Evolutionary conservation across 2,888 invertebrate species (phyloP), one percentile per base, ranked within the genome.

Genomic region (Acronicta psi): DNA sequence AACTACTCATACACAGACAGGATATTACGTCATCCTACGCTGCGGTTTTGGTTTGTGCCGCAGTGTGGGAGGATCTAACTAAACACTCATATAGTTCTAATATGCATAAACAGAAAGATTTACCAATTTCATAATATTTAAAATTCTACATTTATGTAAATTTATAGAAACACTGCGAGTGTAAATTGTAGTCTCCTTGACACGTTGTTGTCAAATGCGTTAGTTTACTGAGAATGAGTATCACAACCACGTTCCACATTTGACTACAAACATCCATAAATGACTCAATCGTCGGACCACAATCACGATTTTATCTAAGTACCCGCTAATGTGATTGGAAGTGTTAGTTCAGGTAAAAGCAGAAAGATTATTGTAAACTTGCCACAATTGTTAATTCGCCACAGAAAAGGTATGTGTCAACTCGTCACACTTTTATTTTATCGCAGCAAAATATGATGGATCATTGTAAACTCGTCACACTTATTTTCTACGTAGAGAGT

Each of bases 11-110:
- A 66, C 59, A 59, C 69, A 65, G 71, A 62, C 73, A 77, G 80
- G 77, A 82, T 78, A 76, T 84, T 76, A 82, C 82, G 77, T 84
- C 77, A 85, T 72, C 29, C 43, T 63, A 60, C 67, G 63, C 45
- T 62, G 65, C 52, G 63, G 47, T 72, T 64, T 69, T 58, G 43
- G 62, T 55, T 62, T 53, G 61, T 66, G 54, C 58, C 62, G 63
- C 60, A 61, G 53, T 53, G 75, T 68, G 52, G 77, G 66, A 46
- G 65, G 55, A 72, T 58, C 16, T 34, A 51, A 52, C 49, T 55
- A 16, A 41, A 11, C 43, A 49, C n/a, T 34, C 2, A 9, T 25
- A 18, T 29, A 61, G 14, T 14, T 38, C 17, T 29, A 41, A 23
- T 54, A 16, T 17, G 43, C 16, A 49, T 31, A 29, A 47, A 47